These are phyloP conservation scores for Nasonovia ribisnigri DNA, from an alignment of 2,888 invertebrate species.

Conservation along the genomic window DNA sequence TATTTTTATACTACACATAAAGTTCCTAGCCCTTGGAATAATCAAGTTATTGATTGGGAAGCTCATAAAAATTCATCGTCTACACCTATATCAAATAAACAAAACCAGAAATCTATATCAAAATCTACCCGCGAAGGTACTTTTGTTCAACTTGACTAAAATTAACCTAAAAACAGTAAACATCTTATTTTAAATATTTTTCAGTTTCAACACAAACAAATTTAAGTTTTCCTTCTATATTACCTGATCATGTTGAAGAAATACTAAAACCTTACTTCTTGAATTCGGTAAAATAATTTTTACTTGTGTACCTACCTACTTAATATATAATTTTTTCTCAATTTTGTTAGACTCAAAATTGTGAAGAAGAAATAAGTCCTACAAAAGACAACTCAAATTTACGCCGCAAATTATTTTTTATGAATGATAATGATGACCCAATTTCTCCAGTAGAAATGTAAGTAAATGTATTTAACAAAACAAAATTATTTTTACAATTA, in stretches of 20 bases:
- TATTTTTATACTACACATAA: constrained; percentile 75
- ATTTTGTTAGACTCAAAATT: constrained; percentile 35
- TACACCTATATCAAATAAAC: constrained; percentile 23
- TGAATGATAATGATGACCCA: constrained; percentile 60
- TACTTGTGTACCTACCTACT: not conserved
- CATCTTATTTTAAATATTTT: constrained; percentile 51
- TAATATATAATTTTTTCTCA: not conserved
- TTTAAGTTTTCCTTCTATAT: constrained; percentile 76
- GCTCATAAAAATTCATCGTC: not conserved
- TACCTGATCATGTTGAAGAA: constrained; percentile 77
- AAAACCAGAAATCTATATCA: not conserved
- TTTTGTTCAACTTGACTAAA: not conserved
- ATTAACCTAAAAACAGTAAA: not conserved
- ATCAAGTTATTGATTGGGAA: constrained; percentile 59
- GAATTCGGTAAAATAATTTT: constrained; percentile 70
- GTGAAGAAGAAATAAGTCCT: constrained; percentile 41
- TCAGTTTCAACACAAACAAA: constrained; percentile 78
- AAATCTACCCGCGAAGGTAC: constrained; percentile 47
- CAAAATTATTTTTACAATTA: not conserved
- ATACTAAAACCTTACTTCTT: constrained; percentile 76
- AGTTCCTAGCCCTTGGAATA: constrained; percentile 75
- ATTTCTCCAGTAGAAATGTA: constrained; percentile 60
- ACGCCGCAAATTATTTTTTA: constrained; percentile 56
- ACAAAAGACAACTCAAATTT: constrained; percentile 57
- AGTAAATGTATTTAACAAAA: not conserved